Evolutionary conservation across 2,113 vertebrate genomes (phyloP), one percentile per base, ranked within the genome.

Genomic region (Peromyscus maniculatus): DNA sequence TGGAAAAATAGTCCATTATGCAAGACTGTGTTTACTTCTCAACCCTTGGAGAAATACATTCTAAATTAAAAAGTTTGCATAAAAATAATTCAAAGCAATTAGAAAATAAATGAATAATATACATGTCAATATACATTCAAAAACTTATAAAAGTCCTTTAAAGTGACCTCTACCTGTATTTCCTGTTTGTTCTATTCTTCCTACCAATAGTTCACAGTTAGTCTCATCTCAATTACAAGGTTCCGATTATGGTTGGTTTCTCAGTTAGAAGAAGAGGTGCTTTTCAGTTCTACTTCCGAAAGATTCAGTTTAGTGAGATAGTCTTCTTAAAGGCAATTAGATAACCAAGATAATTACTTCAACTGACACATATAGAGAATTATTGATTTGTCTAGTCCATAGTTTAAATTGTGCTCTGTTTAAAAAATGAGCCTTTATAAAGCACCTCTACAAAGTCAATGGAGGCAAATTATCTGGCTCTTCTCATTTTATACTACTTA

Each of bases 291-390:
- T 75, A 93, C 64, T 80, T 96, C 16, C 91, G 87, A 97, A 87
- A 1, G 11, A 92, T 97, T 98, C 94, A 83, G 69, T 97, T 97
- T 52, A 6, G 49, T 96, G 16, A 98, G 94, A 93, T 77, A 94
- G 93, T 87, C 96, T 96, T 78, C 93, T 94, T 96, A 97, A 96
- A 97, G 69, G 80, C 55, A 98, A 98, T 98, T 98, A 98, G 24
- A 80, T 94, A 0, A 78, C 67, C 92, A 97, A 97, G 66, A 95
- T 97, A 98, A 98, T 98, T 98, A 95, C 19, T 57, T 97, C 71
- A 90, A 88, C 82, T 98, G 95, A 87, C 91, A 96, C 83, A 59
- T 89, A 86, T 88, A 96, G 59, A 98, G 67, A 98, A 95, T 97
- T 97, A 98, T 94, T 98, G 96, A 97, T 98, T 95, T 98, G 82